Base-by-base conservation (phyloP, 2,888 invertebrate genomes). In the Laothoe populi region DNA sequence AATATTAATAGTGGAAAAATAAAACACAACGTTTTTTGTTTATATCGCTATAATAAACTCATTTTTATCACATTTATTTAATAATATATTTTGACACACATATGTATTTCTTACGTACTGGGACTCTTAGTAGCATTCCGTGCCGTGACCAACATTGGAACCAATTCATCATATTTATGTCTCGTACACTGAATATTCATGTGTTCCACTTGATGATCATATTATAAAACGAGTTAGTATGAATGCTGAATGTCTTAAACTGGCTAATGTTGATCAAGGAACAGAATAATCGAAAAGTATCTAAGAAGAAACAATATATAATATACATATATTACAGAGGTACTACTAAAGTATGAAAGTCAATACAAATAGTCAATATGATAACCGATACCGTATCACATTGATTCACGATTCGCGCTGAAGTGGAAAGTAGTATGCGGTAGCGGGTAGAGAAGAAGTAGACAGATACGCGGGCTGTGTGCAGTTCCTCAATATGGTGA, bases 41-140 rank as follows among this genome's bases (percentile, higher is more conserved):
- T 88, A 85, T 88, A 88, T 86, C 83, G 86, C 90, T 92, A 92
- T 92, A 90, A 90, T 92, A 91, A 91, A 90, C 90, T 90, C 91
- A 83, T 90, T 86, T 92, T 88, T 92, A 92, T 92, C 92, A 92
- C 92, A 92, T 92, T 92, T 92, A 92, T 91, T 88, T 87, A 90
- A 87, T 90, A 90, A 90, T 91, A 90, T 90, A 90, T 78, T 90
- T 90, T 92, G 92, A 92, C 92, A 92, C 91, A 88, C 87, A 91
- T 86, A 87, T 83, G 76, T 83, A 78, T 78, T 77, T 74, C 68
- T 90, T 90, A 89, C 85, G 81, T 86, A 88, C 90, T 90, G 90
- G 77, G 78, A 85, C 83, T 86, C 87, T 84, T 64, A n/a, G n/a
- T n/a, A 79, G 70, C 78, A 82, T 74, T 79, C 74, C 77, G 79